A percentile compares a stretch with the other conserved stretches of the same genome.
phyloP scores from a whole-genome alignment of 37 sponge, comb jelly and placozoan species.

The Axinella damicornis region DNA sequence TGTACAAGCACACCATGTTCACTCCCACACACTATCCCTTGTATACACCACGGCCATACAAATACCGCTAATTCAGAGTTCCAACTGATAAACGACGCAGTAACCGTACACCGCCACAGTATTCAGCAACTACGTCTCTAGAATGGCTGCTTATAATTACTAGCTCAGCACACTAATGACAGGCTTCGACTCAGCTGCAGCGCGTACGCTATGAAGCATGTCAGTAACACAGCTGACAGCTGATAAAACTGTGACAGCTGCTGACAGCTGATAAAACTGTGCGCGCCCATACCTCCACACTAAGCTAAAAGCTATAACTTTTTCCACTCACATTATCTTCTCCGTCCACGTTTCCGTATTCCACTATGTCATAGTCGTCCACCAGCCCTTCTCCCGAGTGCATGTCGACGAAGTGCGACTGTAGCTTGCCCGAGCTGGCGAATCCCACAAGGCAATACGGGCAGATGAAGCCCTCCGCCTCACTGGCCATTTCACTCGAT shows the following conservation, averaged over 20 bases:
- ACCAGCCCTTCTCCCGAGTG: constrained; percentile 45
- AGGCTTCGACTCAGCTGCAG: not conserved
- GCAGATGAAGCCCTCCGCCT: constrained; percentile 90
- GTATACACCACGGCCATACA: too few relatives aligned
- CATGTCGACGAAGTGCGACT: constrained; percentile 77
- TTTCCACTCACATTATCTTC: not conserved
- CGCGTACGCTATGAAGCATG: too few relatives aligned
- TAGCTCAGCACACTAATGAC: too few relatives aligned
- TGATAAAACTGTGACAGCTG: not conserved
- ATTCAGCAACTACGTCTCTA: too few relatives aligned
- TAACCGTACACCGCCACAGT: too few relatives aligned
- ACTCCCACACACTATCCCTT: too few relatives aligned
- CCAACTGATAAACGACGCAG: too few relatives aligned
- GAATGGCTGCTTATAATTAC: too few relatives aligned
- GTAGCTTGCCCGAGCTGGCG: constrained; percentile 51
- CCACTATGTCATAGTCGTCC: constrained; percentile 23
- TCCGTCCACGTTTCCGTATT: not conserved
- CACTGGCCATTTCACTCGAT: not conserved
- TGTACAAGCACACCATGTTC: too few relatives aligned
- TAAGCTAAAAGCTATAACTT: not conserved
- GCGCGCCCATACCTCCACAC: too few relatives aligned
- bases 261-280: not conserved
- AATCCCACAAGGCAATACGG: constrained; percentile 89
- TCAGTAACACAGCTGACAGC: not conserved
- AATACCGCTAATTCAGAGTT: too few relatives aligned